A percentile compares a stretch with the other conserved stretches of the same genome.
Evolutionary conservation across 2,888 invertebrate species (phyloP).

Genomic region (Harpalus rufipes): DNA sequence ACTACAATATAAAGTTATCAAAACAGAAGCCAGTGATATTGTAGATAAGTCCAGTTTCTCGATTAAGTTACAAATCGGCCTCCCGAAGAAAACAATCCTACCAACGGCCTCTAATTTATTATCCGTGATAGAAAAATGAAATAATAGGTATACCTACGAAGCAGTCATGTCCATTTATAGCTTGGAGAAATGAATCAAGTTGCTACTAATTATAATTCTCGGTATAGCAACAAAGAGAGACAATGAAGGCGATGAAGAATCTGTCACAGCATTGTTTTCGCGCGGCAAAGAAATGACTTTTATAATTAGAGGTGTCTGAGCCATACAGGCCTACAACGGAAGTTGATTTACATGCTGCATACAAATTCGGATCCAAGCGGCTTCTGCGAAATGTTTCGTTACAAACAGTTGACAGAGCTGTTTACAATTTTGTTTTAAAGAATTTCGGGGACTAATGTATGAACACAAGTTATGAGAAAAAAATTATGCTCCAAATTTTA

Average conservation of each 20-base stretch:
- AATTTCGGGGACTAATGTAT: not conserved
- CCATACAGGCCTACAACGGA: slow-evolving; percentile 17
- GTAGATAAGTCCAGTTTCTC: no score
- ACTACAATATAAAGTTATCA: no score
- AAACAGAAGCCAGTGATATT: no score
- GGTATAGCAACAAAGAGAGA: slow-evolving; percentile 20
- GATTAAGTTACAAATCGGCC: not conserved
- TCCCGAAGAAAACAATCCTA: not conserved
- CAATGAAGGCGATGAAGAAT: slow-evolving; percentile 12
- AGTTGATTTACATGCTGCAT: slow-evolving; percentile 61
- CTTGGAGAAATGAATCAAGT: slow-evolving; percentile 36
- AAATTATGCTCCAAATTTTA: no score
- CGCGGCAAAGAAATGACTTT: slow-evolving; percentile 27
- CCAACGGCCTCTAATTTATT: slow-evolving; percentile 9
- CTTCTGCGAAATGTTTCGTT: slow-evolving; percentile 10
- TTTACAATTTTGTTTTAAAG: not conserved
- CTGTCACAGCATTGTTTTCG: slow-evolving; percentile 43
- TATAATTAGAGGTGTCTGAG: slow-evolving; percentile 50
- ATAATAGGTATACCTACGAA: not conserved
- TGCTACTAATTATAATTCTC: slow-evolving; percentile 9
- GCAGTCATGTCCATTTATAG: slow-evolving; percentile 39
- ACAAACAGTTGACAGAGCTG: slow-evolving; percentile 4
- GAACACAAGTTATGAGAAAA: no score
- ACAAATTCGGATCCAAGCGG: slow-evolving; percentile 57
- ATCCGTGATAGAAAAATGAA: slow-evolving; percentile 31